Conservation (phyloP, 53 echinoderm and acorn worm genomes). For the Mesocentrotus franciscanus region DNA sequence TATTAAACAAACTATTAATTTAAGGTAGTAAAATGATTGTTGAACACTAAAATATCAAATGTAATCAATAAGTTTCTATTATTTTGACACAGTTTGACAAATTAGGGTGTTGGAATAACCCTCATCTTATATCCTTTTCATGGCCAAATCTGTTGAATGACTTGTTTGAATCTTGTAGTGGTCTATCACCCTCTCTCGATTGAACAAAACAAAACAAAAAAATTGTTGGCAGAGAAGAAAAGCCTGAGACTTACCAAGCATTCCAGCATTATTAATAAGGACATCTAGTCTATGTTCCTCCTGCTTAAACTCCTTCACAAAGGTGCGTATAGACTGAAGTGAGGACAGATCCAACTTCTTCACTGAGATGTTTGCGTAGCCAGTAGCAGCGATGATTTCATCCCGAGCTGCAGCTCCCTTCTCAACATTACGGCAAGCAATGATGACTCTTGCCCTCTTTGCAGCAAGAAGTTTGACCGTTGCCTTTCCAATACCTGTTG, state of each 20-base stretch:
- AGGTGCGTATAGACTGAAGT: conserved; percentile 54
- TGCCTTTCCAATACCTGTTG: conserved; percentile 69
- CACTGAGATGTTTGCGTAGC: conserved; percentile 51
- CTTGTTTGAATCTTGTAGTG: too few relatives aligned
- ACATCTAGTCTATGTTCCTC: conserved; percentile 67
- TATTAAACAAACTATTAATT: too few relatives aligned
- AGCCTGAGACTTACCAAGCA: conserved; percentile 45
- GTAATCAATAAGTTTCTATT: too few relatives aligned
- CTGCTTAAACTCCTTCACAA: conserved; percentile 56
- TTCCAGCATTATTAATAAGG: conserved; percentile 71
- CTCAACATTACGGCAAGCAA: conserved; percentile 57
- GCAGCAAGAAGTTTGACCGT: conserved; percentile 57
- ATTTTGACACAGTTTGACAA: too few relatives aligned
- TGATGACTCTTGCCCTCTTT: conserved; percentile 63
- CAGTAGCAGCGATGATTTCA: conserved; percentile 59
- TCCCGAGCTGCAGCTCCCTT: conserved; percentile 45
- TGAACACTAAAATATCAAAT: too few relatives aligned
- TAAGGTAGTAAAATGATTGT: too few relatives aligned
- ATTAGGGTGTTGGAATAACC: too few relatives aligned
- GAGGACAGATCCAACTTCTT: conserved; percentile 68
- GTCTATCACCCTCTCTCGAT: too few relatives aligned
- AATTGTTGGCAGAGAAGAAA: background rate
- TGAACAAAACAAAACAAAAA: background rate
- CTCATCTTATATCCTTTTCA: too few relatives aligned
- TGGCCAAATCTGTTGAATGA: too few relatives aligned